Base-by-base conservation (phyloP, 2,113 vertebrate genomes). In the Pungitius pungitius region DNA sequence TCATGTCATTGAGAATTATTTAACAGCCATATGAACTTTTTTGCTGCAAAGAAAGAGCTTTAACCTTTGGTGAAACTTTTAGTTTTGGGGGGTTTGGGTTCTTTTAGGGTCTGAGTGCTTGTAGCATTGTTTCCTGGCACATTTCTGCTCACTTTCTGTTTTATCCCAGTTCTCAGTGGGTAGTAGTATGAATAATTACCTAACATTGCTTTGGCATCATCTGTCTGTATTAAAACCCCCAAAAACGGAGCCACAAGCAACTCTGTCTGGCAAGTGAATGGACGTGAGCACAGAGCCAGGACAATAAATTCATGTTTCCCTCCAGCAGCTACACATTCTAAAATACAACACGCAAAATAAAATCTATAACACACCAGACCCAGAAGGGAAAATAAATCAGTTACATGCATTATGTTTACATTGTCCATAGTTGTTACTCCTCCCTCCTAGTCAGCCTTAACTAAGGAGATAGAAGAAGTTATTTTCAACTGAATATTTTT, bases 141-240 rank as follows among this genome's bases (percentile, higher is more conserved):
- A 51, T 68, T 68, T 78, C 58, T 51, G 49, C 59, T 22, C 0
- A 2, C 20, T 61, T 56, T 56, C 35, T 24, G 24, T 80, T 76
- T 47, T 51, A 0, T 62, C 63, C 62, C 72, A 83, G 77, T 47
- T 52, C 64, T 67, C 80, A 33, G 80, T 43, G 49, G 59, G 74
- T 30, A 58, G 45, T 37, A 52, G 61, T 58, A 82, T 86, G 85
- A 88, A 62, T 81, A 85, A 91, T 84, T 79, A 75, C 74, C 70
- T n/a, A 39, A 62, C 55, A 26, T 9, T 39, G 54, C 45, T 85
- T 85, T 89, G 89, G 85, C 85, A 82, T 67, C 63, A 59, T 66
- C 69, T 24, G 60, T 61, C 47, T 10, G 67, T 73, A 65, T 74
- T 35, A 69, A 54, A 74, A 83, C 47, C 68, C 13, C 37, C 59